Percentiles rank a stretch among this genome's conserved stretches.
These are phyloP conservation scores for Erannis defoliaria DNA, from an alignment of 2,888 invertebrate species.

Conservation along the genomic window DNA sequence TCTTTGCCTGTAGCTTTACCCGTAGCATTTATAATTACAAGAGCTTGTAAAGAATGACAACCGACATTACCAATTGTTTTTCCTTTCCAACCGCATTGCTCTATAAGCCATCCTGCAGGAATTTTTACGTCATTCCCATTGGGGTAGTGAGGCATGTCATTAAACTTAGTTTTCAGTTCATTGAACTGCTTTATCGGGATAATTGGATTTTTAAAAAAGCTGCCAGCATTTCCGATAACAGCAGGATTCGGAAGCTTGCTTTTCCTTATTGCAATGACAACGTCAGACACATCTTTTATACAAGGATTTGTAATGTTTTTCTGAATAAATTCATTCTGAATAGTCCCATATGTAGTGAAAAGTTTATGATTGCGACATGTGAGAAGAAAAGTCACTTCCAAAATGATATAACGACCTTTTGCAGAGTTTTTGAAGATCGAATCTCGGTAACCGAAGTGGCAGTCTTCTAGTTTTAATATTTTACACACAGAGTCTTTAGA, in stretches of 20 bases:
- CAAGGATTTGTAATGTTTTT: slow-evolving; percentile 20
- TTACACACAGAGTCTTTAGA: slow-evolving; percentile 16
- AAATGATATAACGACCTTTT: slow-evolving; percentile 26
- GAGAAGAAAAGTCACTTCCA: slow-evolving; percentile 28
- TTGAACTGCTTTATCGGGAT: slow-evolving; percentile 20
- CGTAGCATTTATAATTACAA: slow-evolving; percentile 36
- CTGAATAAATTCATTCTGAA: slow-evolving; percentile 4
- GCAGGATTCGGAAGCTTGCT: slow-evolving; percentile 37
- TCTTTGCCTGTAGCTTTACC: slow-evolving; percentile 35
- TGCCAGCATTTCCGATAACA: slow-evolving; percentile 38
- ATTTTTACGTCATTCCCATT: slow-evolving; percentile 31
- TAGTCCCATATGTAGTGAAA: slow-evolving; percentile 24
- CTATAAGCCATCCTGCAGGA: slow-evolving; percentile 42
- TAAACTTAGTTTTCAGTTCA: slow-evolving; percentile 17
- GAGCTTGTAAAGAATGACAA: slow-evolving; percentile 37
- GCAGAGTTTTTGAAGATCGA: slow-evolving; percentile 37
- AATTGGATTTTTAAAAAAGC: slow-evolving; percentile 40
- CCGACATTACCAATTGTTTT: slow-evolving; percentile 32
- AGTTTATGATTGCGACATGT: slow-evolving; percentile 21
- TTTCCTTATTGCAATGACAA: slow-evolving; percentile 30
- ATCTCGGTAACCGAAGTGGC: slow-evolving; percentile 36
- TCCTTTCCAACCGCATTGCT: slow-evolving; percentile 37
- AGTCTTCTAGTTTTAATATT: slow-evolving; percentile 16
- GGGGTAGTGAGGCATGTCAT: slow-evolving; percentile 28
- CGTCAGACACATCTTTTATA: slow-evolving; percentile 21